Conservation (phyloP, 2,888 invertebrate species). For the Stenodera caucasica region DNA sequence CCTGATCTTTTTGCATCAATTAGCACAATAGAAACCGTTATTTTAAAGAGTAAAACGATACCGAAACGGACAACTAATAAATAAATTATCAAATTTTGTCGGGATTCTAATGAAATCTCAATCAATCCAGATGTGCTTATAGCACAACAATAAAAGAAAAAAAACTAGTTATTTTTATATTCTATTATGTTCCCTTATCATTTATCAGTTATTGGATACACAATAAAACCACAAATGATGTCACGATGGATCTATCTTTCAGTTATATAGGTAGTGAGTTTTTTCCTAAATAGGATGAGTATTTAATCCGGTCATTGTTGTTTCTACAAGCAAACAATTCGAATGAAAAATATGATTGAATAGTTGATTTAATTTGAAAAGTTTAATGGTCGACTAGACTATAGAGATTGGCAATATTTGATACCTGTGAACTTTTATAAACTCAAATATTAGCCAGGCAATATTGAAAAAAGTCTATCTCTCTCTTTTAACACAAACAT, state of each 20-base stretch:
- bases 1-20: conserved; percentile 44
- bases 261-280: neutral
- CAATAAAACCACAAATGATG: conserved; percentile 38
- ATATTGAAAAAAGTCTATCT: conserved; percentile 43
- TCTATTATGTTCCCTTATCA: conserved; percentile 27
- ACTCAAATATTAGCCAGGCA: conserved; percentile 36
- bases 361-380: neutral
- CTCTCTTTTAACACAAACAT: conserved; percentile 34
- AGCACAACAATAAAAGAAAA: too few species aligned
- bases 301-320: conserved; percentile 54
- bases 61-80: neutral
- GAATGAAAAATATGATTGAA: neutral
- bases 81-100: too few species aligned
- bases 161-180: neutral
- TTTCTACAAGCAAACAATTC: conserved; percentile 5
- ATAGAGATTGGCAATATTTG: conserved; percentile 20
- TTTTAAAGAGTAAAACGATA: neutral
- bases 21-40: conserved; percentile 20
- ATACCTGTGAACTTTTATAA: conserved; percentile 44
- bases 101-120: neutral
- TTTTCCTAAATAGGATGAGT: conserved; percentile 53
- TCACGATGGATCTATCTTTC: conserved; percentile 50
- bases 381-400: conserved; percentile 33
- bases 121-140: neutral
- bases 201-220: conserved; percentile 40